Conservation (phyloP, 1,140 invertebrate species). For the Cyrtorhinus lividipennis region DNA sequence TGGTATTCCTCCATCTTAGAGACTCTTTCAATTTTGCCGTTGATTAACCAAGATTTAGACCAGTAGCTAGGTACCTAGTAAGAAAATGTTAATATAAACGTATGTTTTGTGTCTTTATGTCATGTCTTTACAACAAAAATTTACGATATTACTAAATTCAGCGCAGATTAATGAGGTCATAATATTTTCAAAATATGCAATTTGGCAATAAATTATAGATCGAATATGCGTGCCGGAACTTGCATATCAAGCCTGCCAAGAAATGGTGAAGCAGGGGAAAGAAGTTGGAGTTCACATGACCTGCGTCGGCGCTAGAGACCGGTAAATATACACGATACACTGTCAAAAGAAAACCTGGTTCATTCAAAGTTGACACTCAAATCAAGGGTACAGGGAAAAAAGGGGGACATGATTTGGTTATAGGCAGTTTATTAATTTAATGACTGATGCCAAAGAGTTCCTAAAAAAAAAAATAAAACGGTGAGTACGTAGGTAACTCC, state of each 20-base stretch:
- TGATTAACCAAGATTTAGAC: too few species aligned
- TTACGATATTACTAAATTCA: too few species aligned
- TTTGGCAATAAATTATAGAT: slow-evolving; percentile 32
- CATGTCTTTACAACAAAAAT: too few species aligned
- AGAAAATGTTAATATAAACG: too few species aligned
- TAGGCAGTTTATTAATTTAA: too few species aligned
- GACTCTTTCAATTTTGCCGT: too few species aligned
- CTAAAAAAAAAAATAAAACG: not conserved
- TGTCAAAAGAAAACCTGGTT: not conserved
- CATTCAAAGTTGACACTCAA: not conserved
- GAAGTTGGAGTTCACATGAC: slow-evolving; percentile 43
- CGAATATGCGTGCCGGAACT: slow-evolving; percentile 54
- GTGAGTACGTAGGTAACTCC: not conserved
- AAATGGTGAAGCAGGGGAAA: slow-evolving; percentile 46
- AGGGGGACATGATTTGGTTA: not conserved
- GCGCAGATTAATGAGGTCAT: too few species aligned
- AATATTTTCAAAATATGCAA: too few species aligned
- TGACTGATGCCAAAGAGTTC: not conserved
- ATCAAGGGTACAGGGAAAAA: not conserved
- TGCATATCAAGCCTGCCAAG: slow-evolving; percentile 41
- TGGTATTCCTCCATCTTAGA: too few species aligned
- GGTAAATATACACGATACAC: slow-evolving; percentile 31
- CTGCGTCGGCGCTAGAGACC: slow-evolving; percentile 51
- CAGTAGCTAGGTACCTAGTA: too few species aligned
- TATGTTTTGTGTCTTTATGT: too few species aligned